These are phyloP conservation scores for Cheilosia vernalis DNA, from an alignment of 2,888 invertebrate species.

Conservation along the genomic window DNA sequence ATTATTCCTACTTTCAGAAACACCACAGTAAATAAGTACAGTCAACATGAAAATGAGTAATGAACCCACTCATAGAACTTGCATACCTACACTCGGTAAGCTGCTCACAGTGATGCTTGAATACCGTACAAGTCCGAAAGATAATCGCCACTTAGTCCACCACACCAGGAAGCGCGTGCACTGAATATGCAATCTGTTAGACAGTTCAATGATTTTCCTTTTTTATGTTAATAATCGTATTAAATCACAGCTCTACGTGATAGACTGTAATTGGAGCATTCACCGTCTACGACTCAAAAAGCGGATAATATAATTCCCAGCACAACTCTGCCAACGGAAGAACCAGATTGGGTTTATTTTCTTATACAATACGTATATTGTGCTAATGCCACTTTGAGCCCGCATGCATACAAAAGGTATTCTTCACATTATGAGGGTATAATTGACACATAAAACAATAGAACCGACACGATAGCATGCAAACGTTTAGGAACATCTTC, in stretches of 20 bases:
- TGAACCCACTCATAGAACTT: no score
- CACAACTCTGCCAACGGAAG: not conserved
- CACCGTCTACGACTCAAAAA: not conserved
- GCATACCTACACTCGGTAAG: no score
- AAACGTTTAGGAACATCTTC: conserved; percentile 28
- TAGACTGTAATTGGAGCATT: not conserved
- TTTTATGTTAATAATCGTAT: not conserved
- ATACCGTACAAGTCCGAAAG: no score
- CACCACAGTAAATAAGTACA: no score
- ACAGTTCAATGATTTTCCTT: conserved; percentile 11
- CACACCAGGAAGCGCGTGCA: not conserved
- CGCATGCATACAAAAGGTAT: conserved; percentile 31
- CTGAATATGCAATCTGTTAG: not conserved
- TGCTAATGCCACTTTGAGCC: not conserved
- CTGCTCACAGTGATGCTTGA: no score
- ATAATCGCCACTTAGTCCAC: not conserved
- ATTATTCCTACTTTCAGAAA: no score
- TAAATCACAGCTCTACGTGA: not conserved
- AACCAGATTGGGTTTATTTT: not conserved
- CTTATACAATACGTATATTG: conserved; percentile 3
- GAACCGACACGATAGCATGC: conserved; percentile 27
- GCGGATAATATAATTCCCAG: not conserved
- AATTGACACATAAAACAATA: conserved; percentile 61
- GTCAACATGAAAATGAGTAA: no score
- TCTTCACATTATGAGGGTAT: conserved; percentile 31